These are phyloP conservation scores for Lepidurus packardi DNA, from an alignment of 1,140 invertebrate species.

Conservation along the genomic window DNA sequence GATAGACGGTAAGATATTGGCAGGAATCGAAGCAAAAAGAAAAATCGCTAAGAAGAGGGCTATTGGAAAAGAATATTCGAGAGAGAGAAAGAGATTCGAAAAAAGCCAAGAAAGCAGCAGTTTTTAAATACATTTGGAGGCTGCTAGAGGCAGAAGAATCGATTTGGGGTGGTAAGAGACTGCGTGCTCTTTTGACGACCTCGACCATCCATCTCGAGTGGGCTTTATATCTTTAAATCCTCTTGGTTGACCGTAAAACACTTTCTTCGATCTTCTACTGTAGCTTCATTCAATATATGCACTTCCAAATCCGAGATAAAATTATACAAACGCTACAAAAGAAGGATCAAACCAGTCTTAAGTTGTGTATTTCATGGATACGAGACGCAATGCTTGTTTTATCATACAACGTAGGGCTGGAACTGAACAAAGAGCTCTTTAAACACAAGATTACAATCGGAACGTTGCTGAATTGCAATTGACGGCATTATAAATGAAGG, in stretches of 20 bases:
- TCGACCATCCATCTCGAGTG: conserved; percentile 13
- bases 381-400: background rate
- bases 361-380: background rate
- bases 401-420: background rate
- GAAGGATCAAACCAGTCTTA: background rate
- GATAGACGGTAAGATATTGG: background rate
- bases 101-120: background rate
- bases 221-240: background rate
- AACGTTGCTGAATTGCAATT: conserved; percentile 72
- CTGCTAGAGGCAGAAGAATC: background rate
- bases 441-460: conserved; percentile 42
- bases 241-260: conserved; percentile 1
- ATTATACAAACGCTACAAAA: background rate
- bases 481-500: conserved; percentile 91
- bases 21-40: background rate
- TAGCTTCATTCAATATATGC: background rate
- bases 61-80: background rate
- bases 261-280: background rate
- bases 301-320: background rate
- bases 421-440: background rate
- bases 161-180: background rate
- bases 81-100: background rate
- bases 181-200: background rate
- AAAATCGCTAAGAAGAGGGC: background rate
- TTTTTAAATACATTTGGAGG: background rate